Evolutionary conservation across 2,797 vertebrate species (phyloP).

Genomic region (Oryzias dopingdopingensis): DNA sequence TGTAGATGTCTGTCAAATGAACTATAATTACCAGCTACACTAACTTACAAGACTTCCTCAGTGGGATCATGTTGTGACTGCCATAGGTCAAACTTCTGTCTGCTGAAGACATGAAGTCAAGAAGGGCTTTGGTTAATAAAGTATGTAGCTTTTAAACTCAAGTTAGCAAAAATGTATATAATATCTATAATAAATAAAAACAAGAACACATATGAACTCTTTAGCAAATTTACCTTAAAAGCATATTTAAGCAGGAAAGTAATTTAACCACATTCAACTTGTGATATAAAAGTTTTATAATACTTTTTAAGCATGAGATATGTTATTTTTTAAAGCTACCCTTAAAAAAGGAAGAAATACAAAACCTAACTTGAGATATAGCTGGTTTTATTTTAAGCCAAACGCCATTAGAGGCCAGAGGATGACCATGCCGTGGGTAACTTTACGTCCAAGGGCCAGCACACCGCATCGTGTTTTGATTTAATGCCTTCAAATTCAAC

Average conservation of each 20-base stretch:
- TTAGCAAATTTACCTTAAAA: no score
- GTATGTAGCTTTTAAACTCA: conserved; percentile 18
- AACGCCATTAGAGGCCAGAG: conserved; percentile 10
- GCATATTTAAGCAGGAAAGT: no score
- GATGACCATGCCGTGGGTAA: conserved; percentile 50
- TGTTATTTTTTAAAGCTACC: no score
- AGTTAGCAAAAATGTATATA: no score
- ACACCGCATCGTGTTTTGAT: conserved; percentile 35
- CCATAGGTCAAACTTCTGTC: conserved; percentile 65
- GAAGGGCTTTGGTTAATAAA: conserved; percentile 60
- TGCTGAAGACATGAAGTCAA: conserved; percentile 63
- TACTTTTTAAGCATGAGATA: no score
- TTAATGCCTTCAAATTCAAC: conserved; percentile 1
- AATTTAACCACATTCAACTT: no score
- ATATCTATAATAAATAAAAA: no score
- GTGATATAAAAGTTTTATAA: no score
- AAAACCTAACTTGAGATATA: no score
- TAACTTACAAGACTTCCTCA: conserved; percentile 68
- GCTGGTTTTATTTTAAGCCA: not conserved
- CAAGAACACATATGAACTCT: no score
- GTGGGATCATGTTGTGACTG: conserved; percentile 64
- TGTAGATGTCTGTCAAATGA: conserved; percentile 1
- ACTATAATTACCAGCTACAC: conserved; percentile 43
- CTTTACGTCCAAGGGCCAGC: conserved; percentile 41
- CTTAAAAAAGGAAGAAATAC: no score